A percentile compares a stretch with the other conserved stretches of the same genome.
phyloP scores from a whole-genome alignment of 53 echinoderm and acorn worm genomes.

The Paelopatides confundens region DNA sequence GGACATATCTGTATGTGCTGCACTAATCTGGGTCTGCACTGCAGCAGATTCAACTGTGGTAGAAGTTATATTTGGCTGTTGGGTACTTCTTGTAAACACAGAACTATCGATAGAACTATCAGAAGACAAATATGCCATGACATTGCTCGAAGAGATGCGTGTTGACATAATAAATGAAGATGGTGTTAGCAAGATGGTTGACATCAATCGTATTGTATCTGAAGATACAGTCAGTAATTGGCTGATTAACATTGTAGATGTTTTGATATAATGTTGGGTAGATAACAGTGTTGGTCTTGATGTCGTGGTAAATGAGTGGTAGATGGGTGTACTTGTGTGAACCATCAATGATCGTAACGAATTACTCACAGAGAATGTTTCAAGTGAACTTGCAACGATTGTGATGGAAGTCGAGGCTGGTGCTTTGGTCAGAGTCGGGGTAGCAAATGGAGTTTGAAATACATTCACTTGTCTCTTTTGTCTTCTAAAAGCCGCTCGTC shows the following conservation, averaged over 20 bases:
- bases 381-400: background rate
- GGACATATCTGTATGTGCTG: too few relatives aligned
- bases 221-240: background rate
- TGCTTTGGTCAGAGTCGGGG: constrained; percentile 43
- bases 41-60: too few relatives aligned
- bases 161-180: background rate
- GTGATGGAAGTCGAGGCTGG: constrained; percentile 17
- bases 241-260: background rate
- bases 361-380: background rate
- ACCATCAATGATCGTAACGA: background rate
- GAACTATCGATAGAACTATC: background rate
- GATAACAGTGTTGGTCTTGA: background rate
- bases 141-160: background rate
- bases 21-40: too few relatives aligned
- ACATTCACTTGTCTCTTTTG: background rate
- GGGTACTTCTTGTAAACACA: background rate
- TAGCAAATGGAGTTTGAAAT: constrained; percentile 48
- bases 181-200: background rate
- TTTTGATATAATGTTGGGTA: background rate
- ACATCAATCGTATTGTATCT: background rate
- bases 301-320: background rate
- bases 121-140: background rate
- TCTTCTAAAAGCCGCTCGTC: background rate
- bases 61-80: too few relatives aligned
- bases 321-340: background rate